Percentiles rank a stretch among this genome's conserved stretches.
Evolutionary conservation across 1,140 invertebrate species (phyloP).

Genomic region (Ceratosolen solmsi): DNA sequence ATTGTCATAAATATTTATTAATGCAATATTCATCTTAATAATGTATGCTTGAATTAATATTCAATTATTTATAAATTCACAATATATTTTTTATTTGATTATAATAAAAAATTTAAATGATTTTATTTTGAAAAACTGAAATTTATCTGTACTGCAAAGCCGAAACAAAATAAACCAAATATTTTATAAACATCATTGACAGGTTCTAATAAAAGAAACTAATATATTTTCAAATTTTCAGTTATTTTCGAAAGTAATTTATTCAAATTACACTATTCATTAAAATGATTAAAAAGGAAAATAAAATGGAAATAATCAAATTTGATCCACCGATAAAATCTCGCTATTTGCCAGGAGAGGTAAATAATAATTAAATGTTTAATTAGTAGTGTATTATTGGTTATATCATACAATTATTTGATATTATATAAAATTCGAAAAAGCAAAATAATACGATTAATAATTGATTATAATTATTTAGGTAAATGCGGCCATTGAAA

Average conservation of each 20-base stretch:
- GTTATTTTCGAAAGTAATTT: neutral
- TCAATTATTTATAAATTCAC: neutral
- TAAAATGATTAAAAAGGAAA: constrained; percentile 43
- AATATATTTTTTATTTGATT: neutral
- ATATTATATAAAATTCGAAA: neutral
- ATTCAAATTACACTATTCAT: neutral
- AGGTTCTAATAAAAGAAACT: constrained; percentile 10
- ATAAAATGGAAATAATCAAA: constrained; percentile 27
- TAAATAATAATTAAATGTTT: constrained; percentile 32
- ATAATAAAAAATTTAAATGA: neutral
- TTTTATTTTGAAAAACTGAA: neutral
- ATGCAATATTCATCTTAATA: neutral
- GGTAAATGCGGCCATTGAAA: constrained; percentile 12
- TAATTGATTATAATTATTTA: constrained; percentile 40
- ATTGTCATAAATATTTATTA: neutral
- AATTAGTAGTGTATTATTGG: neutral
- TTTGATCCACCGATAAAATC: constrained; percentile 49
- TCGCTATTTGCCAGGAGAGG: constrained; percentile 56
- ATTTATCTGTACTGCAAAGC: neutral
- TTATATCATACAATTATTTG: neutral
- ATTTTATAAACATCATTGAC: neutral
- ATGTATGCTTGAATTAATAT: neutral
- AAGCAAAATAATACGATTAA: constrained; percentile 3
- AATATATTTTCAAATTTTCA: neutral
- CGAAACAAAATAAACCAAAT: constrained; percentile 18